A percentile compares a stretch with the other conserved stretches of the same genome.
Conservation (phyloP, 2,113 vertebrate species). For the Hepsetus odoe region DNA sequence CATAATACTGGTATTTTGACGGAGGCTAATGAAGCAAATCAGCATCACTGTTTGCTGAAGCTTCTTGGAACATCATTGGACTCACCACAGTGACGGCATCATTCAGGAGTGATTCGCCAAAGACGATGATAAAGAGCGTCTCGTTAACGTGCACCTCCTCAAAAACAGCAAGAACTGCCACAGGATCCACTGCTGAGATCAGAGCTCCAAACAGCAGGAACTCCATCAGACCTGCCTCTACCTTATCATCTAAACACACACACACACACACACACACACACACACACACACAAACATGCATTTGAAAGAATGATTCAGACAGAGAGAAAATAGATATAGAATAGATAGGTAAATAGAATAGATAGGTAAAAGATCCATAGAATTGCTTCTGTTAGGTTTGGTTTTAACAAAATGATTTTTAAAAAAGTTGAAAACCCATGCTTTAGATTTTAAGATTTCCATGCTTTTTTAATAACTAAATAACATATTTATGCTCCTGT, state of each 20-base stretch:
- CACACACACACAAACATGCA: background rate
- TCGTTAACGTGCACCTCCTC: constrained; percentile 97
- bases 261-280: constrained; percentile 2
- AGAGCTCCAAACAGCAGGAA: constrained; percentile 93
- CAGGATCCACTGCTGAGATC: constrained; percentile 94
- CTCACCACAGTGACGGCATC: constrained; percentile 98
- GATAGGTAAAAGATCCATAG: too few relatives aligned
- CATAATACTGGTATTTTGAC: constrained; percentile 3
- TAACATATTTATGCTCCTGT: background rate
- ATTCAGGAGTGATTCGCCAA: constrained; percentile 94
- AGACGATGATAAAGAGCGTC: constrained; percentile 96
- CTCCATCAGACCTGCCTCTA: constrained; percentile 90
- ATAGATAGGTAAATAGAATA: too few relatives aligned
- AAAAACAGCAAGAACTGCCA: constrained; percentile 92
- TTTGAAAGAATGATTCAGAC: background rate
- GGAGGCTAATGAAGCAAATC: background rate
- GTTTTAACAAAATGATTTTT: too few relatives aligned
- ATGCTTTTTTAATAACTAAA: too few relatives aligned
- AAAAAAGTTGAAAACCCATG: too few relatives aligned
- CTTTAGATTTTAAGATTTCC: too few relatives aligned
- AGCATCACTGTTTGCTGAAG: background rate
- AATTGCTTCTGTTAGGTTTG: too few relatives aligned
- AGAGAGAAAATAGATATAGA: too few relatives aligned
- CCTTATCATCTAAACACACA: constrained; percentile 73
- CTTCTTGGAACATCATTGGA: constrained; percentile 12